These are phyloP conservation scores for Leucoptera coffeella DNA, from an alignment of 2,888 invertebrate species.

Conservation along the genomic window DNA sequence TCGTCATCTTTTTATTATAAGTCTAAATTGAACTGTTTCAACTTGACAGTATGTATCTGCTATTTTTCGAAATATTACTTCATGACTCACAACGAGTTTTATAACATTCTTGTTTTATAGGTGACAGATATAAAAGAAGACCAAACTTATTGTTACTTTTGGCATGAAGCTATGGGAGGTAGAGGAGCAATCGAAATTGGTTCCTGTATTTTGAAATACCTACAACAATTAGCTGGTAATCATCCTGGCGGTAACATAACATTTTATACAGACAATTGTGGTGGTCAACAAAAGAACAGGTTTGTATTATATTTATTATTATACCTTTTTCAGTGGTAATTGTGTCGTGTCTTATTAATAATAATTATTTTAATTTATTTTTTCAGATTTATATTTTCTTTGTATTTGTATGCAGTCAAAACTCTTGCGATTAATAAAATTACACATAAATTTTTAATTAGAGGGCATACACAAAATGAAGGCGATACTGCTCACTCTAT, in stretches of 20 bases:
- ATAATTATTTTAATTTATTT: no score
- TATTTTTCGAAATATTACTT: no score
- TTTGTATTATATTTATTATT: no score
- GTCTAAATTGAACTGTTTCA: background rate
- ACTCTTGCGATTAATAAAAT: constrained; percentile 2
- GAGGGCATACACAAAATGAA: constrained; percentile 6
- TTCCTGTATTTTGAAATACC: constrained; percentile 4
- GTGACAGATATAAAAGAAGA: no score
- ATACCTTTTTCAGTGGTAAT: no score
- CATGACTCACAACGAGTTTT: no score
- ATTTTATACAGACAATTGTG: constrained; percentile 5
- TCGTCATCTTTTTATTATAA: background rate
- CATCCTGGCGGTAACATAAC: constrained; percentile 3
- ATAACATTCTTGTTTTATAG: no score
- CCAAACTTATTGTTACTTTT: constrained; percentile 4
- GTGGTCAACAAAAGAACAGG: constrained; percentile 9
- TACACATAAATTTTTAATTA: constrained; percentile 4
- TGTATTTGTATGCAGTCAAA: constrained; percentile 6
- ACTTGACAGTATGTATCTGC: background rate
- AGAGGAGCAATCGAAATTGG: constrained; percentile 7
- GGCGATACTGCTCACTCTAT: constrained; percentile 4
- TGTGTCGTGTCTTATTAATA: no score
- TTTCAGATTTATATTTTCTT: constrained; percentile 7
- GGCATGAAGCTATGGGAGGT: constrained; percentile 6
- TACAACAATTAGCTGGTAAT: constrained; percentile 2